Evolutionary conservation across 2,888 invertebrate species (phyloP), one percentile per base, ranked within the genome.

Genomic region (Campoplex nolae): DNA sequence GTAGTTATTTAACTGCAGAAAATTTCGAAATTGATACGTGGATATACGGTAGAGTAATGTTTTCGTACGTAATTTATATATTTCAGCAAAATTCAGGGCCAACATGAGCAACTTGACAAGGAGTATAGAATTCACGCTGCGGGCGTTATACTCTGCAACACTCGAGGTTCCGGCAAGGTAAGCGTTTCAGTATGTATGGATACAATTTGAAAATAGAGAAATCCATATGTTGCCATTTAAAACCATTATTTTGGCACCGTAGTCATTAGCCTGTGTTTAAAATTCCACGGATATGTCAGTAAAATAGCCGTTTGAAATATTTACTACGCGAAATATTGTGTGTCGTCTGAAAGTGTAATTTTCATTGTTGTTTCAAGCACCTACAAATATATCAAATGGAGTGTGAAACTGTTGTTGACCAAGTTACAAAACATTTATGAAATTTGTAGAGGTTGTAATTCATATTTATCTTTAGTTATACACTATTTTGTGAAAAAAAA

Each of bases 31-130:
- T 0, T 73, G 4, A 51, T 32, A 23, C 13, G 58, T 74, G 38
- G 16, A 58, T 42, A 45, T 58, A 42, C 38, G 38, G 23, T 2
- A 23, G 58, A n/a, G 8, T 75, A 58, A 75, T 35, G 51, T 38
- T 28, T 2, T 16, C 4, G 16, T 58, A 28, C 6, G 23, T 76
- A 11, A 54, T 73, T 83, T 89, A 78, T 73, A 16, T 62, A 82
- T 95, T 95, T 78, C 95, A 97, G 97, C 88, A 96, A 96, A 90
- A 97, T 97, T 89, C 96, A 97, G 94, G 95, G 96, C 84, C 97
- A 97, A 91, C 96, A 97, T 92, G 96, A 97, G 91, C 96, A 96
- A 89, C 95, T 97, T 91, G 96, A 97, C 90, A 96, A 96, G 91
- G 97, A 97, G 90, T 97, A 97, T 92, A 94, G 96, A 88, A 95